Base-by-base conservation (phyloP, 2,113 vertebrate species). In the Macquaria ambigua region DNA sequence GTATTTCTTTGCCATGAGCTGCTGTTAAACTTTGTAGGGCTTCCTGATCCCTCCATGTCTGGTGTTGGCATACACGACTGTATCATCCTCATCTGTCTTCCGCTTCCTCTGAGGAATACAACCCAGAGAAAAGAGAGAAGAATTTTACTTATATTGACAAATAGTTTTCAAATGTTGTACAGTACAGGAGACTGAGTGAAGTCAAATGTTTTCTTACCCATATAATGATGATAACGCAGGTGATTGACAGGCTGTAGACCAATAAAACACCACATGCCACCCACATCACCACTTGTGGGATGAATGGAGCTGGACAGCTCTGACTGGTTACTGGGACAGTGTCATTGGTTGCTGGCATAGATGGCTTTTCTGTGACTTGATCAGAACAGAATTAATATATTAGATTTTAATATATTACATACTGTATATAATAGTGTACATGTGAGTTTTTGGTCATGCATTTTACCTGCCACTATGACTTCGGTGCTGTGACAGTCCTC, bases 201-300 rank as follows among this genome's bases (percentile, higher is more conserved):
- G 34, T 55, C 20, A 46, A 6, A 53, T 43, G 16, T 15, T n/a
- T 25, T 34, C 81, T 77, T 73, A 86, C 83, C 80, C 76, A 52
- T 14, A 66, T 1, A 52, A 5, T 14, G 9, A 62, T 34, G 15
- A 16, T 12, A 20, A 83, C 18, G 28, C 72, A 73, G 66, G 79
- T 86, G 66, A 89, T 48, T 68, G 67, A 63, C 39, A 89, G 55
- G 72, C 87, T 81, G 73, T 80, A 86, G 77, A 74, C 20, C 31
- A 86, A 53, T 63, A 86, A 21, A 55, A 73, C 14, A 11, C 46
- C 73, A 46, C 58, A 69, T 53, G 18, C 87, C 1, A 1, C 53
- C 80, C 76, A 83, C 55, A 74, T 31, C 39, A 46, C 28, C 52
- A 20, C 43, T 16, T 79, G 43, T 55, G 64, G 53, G 10, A 83